Conservation (phyloP, 1,140 invertebrate species). For the Elymnias hypermnestra region DNA sequence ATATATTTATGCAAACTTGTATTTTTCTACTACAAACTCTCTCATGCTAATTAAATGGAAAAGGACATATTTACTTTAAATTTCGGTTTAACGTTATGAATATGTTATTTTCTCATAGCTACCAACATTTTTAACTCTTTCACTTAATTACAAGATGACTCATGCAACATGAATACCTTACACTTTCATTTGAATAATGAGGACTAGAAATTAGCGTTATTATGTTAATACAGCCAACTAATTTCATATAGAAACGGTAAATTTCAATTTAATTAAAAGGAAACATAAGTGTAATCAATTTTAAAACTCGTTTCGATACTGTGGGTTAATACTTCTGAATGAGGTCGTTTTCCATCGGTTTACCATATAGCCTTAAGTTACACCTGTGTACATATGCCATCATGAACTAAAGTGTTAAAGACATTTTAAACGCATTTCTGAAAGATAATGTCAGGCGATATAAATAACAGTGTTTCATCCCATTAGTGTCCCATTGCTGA, state of each 20-base stretch:
- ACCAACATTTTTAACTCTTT: too few species aligned
- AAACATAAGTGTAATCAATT: conserved; percentile 5
- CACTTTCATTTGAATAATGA: conserved; percentile 3
- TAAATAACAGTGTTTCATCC: too few species aligned
- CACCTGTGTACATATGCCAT: conserved; percentile 9
- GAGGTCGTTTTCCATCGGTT: conserved; percentile 2
- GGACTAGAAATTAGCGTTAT: conserved; percentile 5
- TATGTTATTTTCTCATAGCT: too few species aligned
- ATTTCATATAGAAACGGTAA: neutral
- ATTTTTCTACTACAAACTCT: too few species aligned
- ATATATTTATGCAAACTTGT: too few species aligned
- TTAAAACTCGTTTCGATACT: neutral
- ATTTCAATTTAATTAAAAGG: conserved; percentile 2
- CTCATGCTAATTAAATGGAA: too few species aligned
- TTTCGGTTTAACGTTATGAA: too few species aligned
- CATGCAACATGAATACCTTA: neutral
- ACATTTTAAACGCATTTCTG: too few species aligned
- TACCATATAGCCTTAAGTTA: neutral
- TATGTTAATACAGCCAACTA: neutral
- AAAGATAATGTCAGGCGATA: too few species aligned
- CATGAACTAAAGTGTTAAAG: neutral
- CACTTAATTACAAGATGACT: conserved; percentile 4
- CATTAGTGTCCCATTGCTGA: too few species aligned
- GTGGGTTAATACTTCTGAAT: neutral
- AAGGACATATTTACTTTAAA: too few species aligned